phyloP scores from a whole-genome alignment of 2,888 invertebrate species.

The Branchellion lobata region DNA sequence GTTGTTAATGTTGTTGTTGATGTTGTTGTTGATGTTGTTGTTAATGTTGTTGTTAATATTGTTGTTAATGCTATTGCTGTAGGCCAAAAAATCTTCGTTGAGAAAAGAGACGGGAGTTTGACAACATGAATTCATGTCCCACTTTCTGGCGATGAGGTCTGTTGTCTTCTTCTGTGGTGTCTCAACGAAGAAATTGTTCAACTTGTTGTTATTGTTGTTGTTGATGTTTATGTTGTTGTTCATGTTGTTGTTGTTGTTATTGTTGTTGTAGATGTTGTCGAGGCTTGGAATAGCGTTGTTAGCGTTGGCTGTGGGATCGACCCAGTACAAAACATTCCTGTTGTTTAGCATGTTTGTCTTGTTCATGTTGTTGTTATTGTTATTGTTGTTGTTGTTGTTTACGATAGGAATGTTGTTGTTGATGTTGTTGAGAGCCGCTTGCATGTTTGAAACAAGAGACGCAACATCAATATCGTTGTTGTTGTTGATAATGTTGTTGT shows the following conservation, averaged over 20 bases:
- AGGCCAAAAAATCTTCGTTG: constrained; percentile 2
- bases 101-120: background rate
- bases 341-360: background rate
- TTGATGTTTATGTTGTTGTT: background rate
- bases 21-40: background rate
- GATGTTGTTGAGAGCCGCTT: background rate
- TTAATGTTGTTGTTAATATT: background rate
- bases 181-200: background rate
- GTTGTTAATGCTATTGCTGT: background rate
- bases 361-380: background rate
- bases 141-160: background rate
- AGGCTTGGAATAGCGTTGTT: background rate
- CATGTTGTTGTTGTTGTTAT: background rate
- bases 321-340: constrained; percentile 3
- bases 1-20: constrained; percentile 1
- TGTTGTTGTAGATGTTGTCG: background rate
- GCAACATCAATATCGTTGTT: background rate
- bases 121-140: background rate
- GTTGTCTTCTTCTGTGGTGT: background rate
- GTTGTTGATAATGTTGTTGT: background rate
- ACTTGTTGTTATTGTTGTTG: background rate
- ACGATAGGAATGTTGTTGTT: background rate
- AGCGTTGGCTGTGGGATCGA: background rate
- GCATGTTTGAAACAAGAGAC: background rate
- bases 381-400: constrained; percentile 5